Conservation (phyloP, 2,797 vertebrate species). For the Halcyon badia region DNA sequence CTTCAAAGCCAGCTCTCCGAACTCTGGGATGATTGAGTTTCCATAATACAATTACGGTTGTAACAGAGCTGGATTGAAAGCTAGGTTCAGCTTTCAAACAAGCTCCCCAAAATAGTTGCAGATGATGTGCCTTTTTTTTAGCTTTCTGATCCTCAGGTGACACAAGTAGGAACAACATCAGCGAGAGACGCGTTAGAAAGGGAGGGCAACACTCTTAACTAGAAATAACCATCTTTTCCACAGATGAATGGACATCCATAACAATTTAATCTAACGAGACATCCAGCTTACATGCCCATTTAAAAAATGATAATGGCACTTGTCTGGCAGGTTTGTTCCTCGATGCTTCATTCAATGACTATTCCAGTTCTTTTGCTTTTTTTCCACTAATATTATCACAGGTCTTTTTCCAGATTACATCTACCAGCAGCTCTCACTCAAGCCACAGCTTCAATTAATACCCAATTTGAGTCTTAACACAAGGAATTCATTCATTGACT, state of each 20-base stretch:
- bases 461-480: not conserved
- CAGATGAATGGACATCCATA: constrained; percentile 54
- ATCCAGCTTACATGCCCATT: constrained; percentile 46
- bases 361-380: not conserved
- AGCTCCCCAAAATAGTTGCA: constrained; percentile 58
- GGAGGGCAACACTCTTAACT: constrained; percentile 1
- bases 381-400: not conserved
- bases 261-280: constrained; percentile 59
- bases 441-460: constrained; percentile 39
- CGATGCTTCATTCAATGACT: not conserved
- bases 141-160: constrained; percentile 67
- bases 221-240: constrained; percentile 60
- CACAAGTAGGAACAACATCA: not conserved
- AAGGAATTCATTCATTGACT: not conserved
- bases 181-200: not conserved
- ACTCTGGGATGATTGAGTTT: constrained; percentile 56
- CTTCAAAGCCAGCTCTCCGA: constrained; percentile 26
- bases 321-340: constrained; percentile 58
- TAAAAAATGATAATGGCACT: constrained; percentile 56
- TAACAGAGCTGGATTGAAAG: constrained; percentile 19
- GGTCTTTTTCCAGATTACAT: constrained; percentile 6
- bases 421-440: not conserved
- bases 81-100: constrained; percentile 59
- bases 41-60: constrained; percentile 52
- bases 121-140: constrained; percentile 22